Conservation (phyloP, 2,113 vertebrate genomes). For the Psilopsiagon aymara region DNA sequence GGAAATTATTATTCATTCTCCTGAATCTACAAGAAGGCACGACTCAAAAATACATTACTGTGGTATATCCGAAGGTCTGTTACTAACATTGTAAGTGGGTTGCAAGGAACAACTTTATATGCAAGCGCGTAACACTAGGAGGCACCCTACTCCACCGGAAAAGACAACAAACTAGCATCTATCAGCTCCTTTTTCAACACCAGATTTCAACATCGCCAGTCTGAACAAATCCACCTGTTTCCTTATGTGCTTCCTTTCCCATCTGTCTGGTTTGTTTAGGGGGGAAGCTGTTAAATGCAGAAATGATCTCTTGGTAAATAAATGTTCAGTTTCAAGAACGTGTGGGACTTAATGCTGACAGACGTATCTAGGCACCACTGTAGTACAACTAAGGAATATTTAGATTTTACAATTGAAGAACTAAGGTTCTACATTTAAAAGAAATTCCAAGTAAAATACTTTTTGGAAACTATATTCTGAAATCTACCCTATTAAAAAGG, state of each 20-base stretch:
- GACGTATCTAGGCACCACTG: background rate
- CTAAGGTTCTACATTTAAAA: background rate
- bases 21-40: background rate
- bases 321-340: background rate
- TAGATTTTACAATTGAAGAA: background rate
- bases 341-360: background rate
- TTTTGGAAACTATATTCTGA: background rate
- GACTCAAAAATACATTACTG: background rate
- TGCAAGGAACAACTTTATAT: background rate
- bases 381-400: background rate
- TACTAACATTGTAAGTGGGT: background rate
- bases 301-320: background rate
- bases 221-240: background rate
- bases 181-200: background rate
- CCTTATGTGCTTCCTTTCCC: background rate
- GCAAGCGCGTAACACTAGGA: background rate
- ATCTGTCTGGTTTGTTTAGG: background rate
- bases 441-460: background rate
- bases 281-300: background rate
- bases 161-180: background rate
- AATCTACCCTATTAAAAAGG: background rate
- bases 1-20: background rate
- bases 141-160: background rate
- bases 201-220: accelerated
- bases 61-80: background rate